Evolutionary conservation across 2,797 vertebrate species (phyloP).

Genomic region (Trachops cirrhosus): DNA sequence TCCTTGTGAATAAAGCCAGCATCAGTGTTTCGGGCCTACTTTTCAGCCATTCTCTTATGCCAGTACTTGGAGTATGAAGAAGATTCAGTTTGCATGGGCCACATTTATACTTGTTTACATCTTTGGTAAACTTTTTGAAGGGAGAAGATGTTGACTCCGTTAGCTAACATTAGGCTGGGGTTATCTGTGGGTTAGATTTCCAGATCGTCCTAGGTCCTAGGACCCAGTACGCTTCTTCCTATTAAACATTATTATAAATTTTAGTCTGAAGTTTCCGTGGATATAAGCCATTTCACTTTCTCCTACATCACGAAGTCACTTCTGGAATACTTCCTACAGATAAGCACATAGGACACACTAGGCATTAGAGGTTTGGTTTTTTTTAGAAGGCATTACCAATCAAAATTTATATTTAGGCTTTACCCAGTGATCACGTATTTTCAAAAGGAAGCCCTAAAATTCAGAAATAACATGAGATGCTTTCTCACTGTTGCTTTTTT

Average conservation of each 20-base stretch:
- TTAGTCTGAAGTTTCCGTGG: slow-evolving; percentile 32
- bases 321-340: not conserved
- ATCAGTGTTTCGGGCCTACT: not conserved
- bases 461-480: not conserved
- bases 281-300: not conserved
- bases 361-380: not conserved
- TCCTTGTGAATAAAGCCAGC: slow-evolving; percentile 28
- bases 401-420: slow-evolving; percentile 23
- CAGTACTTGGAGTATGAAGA: not conserved
- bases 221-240: slow-evolving; percentile 9
- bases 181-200: slow-evolving; percentile 1
- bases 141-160: not conserved
- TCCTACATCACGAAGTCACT: slow-evolving; percentile 16
- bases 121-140: not conserved
- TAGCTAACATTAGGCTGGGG: not conserved
- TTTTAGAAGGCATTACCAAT: slow-evolving; percentile 29
- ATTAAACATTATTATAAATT: slow-evolving; percentile 12
- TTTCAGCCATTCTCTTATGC: slow-evolving; percentile 31
- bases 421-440: not conserved
- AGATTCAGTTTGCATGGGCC: not conserved
- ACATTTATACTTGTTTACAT: slow-evolving; percentile 36
- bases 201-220: not conserved
- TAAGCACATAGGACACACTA: not conserved
- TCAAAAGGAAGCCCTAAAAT: slow-evolving; percentile 42
- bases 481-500: not conserved